These are phyloP conservation scores for Drosophila neonasuta DNA, from an alignment of 2,888 invertebrate genomes.

Conservation along the genomic window DNA sequence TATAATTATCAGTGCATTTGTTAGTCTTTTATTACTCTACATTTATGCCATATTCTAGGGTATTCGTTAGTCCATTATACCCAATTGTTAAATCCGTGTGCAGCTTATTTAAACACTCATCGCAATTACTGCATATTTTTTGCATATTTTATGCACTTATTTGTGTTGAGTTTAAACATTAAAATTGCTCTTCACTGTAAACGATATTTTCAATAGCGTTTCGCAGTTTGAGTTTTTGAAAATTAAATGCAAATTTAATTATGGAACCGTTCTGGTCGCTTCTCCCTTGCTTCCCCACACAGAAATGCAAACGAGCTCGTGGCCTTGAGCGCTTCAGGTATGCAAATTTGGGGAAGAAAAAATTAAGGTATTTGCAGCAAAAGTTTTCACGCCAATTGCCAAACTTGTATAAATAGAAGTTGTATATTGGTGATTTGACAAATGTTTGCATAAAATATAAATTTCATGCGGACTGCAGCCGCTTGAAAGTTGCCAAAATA, in stretches of 20 bases:
- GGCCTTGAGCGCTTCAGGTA: slow-evolving; percentile 52
- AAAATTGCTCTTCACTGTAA: slow-evolving; percentile 25
- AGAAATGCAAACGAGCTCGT: slow-evolving; percentile 14
- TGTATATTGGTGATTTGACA: slow-evolving; percentile 42
- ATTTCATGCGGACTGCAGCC: slow-evolving; percentile 67
- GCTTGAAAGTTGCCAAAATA: slow-evolving; percentile 58
- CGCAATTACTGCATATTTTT: slow-evolving; percentile 24
- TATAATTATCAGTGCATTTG: too few species aligned
- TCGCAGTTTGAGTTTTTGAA: slow-evolving; percentile 2
- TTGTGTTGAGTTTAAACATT: slow-evolving; percentile 55
- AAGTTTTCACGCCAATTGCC: slow-evolving; percentile 62
- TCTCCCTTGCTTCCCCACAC: background rate
- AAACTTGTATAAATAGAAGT: slow-evolving; percentile 25
- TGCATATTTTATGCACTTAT: slow-evolving; percentile 37
- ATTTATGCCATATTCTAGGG: background rate
- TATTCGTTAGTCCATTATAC: background rate
- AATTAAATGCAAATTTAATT: slow-evolving; percentile 61
- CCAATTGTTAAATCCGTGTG: background rate
- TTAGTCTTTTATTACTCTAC: too few species aligned
- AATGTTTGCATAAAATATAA: slow-evolving; percentile 69
- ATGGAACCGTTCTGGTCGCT: slow-evolving; percentile 27
- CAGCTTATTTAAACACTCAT: slow-evolving; percentile 13
- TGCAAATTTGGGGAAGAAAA: slow-evolving; percentile 53
- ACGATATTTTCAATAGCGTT: slow-evolving; percentile 33
- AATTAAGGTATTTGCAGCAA: slow-evolving; percentile 40